Base-by-base conservation (phyloP, 1,140 invertebrate genomes). In the Neomicropteryx cornuta region DNA sequence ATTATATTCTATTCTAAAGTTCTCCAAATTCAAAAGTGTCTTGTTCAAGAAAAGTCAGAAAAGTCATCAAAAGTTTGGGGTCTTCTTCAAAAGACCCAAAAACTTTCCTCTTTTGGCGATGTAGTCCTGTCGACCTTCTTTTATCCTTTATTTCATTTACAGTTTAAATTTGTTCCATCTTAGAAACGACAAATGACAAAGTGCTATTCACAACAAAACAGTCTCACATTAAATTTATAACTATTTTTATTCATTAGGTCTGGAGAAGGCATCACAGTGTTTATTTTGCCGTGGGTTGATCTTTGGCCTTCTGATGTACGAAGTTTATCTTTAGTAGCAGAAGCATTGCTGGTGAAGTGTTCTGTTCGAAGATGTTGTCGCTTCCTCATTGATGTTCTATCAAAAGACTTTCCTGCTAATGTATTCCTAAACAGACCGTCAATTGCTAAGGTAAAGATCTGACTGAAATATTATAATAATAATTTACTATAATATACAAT, bases 371-470 rank as follows among this genome's bases (percentile, higher is more conserved):
- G 66, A 55, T 50, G 72, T 49, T 77, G 73, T 52, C 68, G 77
- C 37, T 81, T 80, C 50, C 76, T 81, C 38, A 58, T 57, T 20
- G 71, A 79, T 56, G 73, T 81, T 8, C 70, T 81, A 50, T 51
- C 81, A 22, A 65, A 73, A 49, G 79, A 81, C 53, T 81, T 81
- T 59, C 75, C 77, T 29, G 67, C 75, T 13, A 77, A 81, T 59
- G 71, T 81, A 47, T 81, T 81, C 56, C 59, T 81, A 18, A 79
- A 80, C 45, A 66, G 76, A 46, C 76, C 76, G 17, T 47, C 60
- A 30, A 76, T 79, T 40, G 46, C 79, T 20, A 59, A 62, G 52
- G 76, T 78, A 68, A 53, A 36, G 50, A 37, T 39, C 36, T 21
- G 28, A 40, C 8, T 27, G 24, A 27, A 27, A 27, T 8, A 27